phyloP scores from a whole-genome alignment of 2,797 vertebrate species.

The Malurus splendens region DNA sequence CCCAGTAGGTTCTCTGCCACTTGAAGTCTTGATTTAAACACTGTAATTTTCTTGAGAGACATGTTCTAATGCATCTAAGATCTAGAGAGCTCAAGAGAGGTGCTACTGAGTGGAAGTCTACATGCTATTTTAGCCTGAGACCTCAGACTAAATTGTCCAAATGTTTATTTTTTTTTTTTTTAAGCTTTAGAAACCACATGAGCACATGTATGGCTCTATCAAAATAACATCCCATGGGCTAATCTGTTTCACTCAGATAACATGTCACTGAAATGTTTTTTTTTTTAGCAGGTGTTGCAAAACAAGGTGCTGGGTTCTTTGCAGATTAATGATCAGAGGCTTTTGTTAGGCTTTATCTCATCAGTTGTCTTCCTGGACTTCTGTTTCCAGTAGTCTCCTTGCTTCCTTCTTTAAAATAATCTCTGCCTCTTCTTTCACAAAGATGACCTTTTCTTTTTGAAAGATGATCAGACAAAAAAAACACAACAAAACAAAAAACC shows the following conservation, averaged over 20 bases:
- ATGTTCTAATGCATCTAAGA: background rate
- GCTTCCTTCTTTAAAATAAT: background rate
- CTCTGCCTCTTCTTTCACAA: background rate
- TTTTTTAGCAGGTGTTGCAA: background rate
- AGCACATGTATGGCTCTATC: background rate
- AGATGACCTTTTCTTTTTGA: background rate
- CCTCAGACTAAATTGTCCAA: background rate
- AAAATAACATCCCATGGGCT: background rate
- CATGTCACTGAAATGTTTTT: background rate
- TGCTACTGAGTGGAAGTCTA: background rate
- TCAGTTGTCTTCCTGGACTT: background rate
- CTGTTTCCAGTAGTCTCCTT: background rate
- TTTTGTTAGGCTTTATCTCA: background rate
- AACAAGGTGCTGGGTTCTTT: background rate
- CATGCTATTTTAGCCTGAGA: background rate
- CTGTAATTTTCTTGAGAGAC: background rate
- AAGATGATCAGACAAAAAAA: background rate
- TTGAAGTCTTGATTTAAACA: slow-evolving; percentile 55
- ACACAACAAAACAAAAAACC: background rate
- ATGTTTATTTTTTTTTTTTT: background rate
- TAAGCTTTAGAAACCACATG: background rate
- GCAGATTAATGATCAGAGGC: background rate
- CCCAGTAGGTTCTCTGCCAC: slow-evolving; percentile 45
- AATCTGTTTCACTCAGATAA: background rate
- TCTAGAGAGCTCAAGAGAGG: background rate